Evolutionary conservation across 1,140 invertebrate genomes (phyloP).

Genomic region (Hetaerina americana): DNA sequence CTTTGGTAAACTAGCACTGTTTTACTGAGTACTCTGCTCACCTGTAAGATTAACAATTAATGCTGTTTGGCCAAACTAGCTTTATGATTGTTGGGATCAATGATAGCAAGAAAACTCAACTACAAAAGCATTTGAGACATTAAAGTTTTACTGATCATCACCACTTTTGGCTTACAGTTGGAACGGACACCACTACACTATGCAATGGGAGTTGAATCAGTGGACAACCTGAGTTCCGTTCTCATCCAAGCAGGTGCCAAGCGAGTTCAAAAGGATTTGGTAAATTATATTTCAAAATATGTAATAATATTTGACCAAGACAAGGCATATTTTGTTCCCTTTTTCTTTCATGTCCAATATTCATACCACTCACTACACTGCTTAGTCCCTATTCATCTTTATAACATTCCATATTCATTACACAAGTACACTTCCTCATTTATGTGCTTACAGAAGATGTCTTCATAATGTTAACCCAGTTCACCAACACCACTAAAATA

Average conservation of each 20-base stretch:
- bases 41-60: no score
- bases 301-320: constrained; percentile 3
- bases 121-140: constrained; percentile 1
- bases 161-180: constrained; percentile 41
- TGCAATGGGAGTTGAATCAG: constrained; percentile 73
- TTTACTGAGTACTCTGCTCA: no score
- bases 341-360: no score
- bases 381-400: no score
- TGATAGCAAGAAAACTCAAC: neutral
- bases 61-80: no score
- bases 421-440: constrained; percentile 2
- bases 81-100: no score
- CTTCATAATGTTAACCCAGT: no score
- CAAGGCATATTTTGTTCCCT: no score
- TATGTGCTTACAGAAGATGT: no score
- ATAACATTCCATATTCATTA: constrained; percentile 1
- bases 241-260: constrained; percentile 70
- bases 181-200: constrained; percentile 77
- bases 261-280: constrained; percentile 66
- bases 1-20: no score
- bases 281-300: constrained; percentile 22
- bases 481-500: no score
- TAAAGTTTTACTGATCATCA: constrained; percentile 12
- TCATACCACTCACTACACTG: no score
- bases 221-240: constrained; percentile 63